Base-by-base conservation (phyloP, 2,113 vertebrate species). In the Vulpes vulpes region DNA sequence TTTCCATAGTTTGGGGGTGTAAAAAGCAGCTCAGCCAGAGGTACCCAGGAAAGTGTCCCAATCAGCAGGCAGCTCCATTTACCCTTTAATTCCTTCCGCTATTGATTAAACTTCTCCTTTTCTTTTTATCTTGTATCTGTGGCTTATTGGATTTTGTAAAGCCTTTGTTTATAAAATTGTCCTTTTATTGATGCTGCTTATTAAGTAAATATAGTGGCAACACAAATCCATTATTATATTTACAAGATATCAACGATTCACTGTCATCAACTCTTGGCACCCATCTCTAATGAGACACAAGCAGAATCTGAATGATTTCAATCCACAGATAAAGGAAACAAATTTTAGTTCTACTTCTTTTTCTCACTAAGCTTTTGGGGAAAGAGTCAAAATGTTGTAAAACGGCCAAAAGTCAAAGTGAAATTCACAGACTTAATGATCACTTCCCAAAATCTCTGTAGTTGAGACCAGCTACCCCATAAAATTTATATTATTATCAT, bases 131-230 rank as follows among this genome's bases (percentile, higher is more conserved):
- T 91, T 55, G 11, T 83, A 59, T 74, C 86, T 97, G 80, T 78
- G 60, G 23, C 23, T 92, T 93, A 76, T 11, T 91, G 89, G 96
- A 62, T 84, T 85, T 60, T 85, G 53, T 89, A 92, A 86, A 67
- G 32, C 43, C 51, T 78, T 86, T 96, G 96, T 79, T 93, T 91
- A 91, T 60, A 78, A 96, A 59, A 73, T 25, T 27, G 51, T 51
- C 80, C 10, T 89, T 94, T 96, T 84, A 76, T 53, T 94, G 79
- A 86, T 88, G 57, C 53, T 94, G 51, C 51, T 97, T 38, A 95
- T 84, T 83, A 74, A 86, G 69, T 69, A 89, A 87, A 86, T 87
- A 95, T 8, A 82, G 78, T 55, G n/a, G 53, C 71, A 78, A 93
- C 71, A 57, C 55, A 92, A 90, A 74, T 80, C n/a, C 43, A n/a